Conservation (phyloP, 2,888 invertebrate genomes). For the Nesidiocoris tenuis region DNA sequence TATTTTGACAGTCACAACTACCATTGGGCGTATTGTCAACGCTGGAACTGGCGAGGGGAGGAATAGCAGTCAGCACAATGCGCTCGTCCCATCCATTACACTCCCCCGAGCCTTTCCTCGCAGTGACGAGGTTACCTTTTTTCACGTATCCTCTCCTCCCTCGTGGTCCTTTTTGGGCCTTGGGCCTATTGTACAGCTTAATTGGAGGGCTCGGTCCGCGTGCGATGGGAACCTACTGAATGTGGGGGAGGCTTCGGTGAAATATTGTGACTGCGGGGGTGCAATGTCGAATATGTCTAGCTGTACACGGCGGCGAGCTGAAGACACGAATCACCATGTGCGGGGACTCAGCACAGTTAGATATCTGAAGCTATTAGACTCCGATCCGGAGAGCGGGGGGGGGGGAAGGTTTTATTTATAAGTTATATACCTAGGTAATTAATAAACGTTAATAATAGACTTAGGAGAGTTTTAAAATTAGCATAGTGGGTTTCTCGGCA, state of each 20-base stretch:
- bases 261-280: slow-evolving; percentile 38
- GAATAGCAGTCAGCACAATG: slow-evolving; percentile 10
- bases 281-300: slow-evolving; percentile 38
- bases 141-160: slow-evolving; percentile 7
- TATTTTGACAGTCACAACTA: slow-evolving; percentile 43
- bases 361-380: no score
- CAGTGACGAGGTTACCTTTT: neutral
- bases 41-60: neutral
- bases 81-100: slow-evolving; percentile 37
- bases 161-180: neutral
- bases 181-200: slow-evolving; percentile 34
- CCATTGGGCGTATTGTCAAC: slow-evolving; percentile 30
- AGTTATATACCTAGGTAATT: no score
- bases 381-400: no score
- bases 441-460: no score
- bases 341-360: no score
- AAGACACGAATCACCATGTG: neutral
- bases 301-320: slow-evolving; percentile 13
- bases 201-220: slow-evolving; percentile 34
- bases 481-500: no score
- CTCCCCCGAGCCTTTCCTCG: slow-evolving; percentile 20
- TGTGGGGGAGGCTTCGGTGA: slow-evolving; percentile 32
- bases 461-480: no score
- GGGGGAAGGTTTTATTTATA: no score
- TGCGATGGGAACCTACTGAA: neutral